Percentiles rank a stretch among this genome's conserved stretches.
These are phyloP conservation scores for Sarcophaga subvicina DNA, from an alignment of 2,888 invertebrate genomes.

Conservation along the genomic window DNA sequence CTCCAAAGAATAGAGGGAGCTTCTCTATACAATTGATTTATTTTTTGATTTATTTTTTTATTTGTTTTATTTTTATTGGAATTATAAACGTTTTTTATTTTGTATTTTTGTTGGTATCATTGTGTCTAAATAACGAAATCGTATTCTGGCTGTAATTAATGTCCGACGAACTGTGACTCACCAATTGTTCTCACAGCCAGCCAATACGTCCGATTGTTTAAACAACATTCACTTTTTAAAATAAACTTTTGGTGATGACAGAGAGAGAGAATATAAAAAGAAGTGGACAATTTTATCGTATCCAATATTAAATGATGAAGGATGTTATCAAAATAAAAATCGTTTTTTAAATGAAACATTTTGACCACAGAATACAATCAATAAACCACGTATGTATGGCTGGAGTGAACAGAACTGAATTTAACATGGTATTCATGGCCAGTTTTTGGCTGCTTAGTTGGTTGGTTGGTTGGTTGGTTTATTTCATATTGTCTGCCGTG, in stretches of 20 bases:
- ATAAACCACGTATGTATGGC: slow-evolving; percentile 62
- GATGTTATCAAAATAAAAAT: neutral
- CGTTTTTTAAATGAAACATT: slow-evolving; percentile 31
- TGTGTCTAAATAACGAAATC: neutral
- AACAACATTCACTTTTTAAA: slow-evolving; percentile 61
- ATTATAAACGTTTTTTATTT: too few relatives aligned
- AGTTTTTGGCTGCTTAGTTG: neutral
- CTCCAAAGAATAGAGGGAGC: neutral
- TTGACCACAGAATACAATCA: slow-evolving; percentile 68
- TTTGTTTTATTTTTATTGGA: slow-evolving; percentile 6
- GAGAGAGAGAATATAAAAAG: slow-evolving; percentile 11
- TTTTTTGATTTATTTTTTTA: neutral
- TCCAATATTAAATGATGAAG: too few relatives aligned
- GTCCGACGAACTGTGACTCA: slow-evolving; percentile 38
- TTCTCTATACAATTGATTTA: slow-evolving; percentile 1
- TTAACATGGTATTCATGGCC: slow-evolving; percentile 38
- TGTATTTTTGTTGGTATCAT: too few relatives aligned
- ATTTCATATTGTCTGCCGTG: neutral
- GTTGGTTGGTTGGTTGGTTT: neutral
- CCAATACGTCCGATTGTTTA: slow-evolving; percentile 26
- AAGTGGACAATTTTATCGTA: slow-evolving; percentile 8
- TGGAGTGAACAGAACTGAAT: slow-evolving; percentile 40
- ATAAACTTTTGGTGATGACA: slow-evolving; percentile 46
- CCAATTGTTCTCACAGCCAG: neutral
- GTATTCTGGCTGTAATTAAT: slow-evolving; percentile 59